Conservation (phyloP, 2,797 vertebrate species). For the Pipistrellus nathusii region DNA sequence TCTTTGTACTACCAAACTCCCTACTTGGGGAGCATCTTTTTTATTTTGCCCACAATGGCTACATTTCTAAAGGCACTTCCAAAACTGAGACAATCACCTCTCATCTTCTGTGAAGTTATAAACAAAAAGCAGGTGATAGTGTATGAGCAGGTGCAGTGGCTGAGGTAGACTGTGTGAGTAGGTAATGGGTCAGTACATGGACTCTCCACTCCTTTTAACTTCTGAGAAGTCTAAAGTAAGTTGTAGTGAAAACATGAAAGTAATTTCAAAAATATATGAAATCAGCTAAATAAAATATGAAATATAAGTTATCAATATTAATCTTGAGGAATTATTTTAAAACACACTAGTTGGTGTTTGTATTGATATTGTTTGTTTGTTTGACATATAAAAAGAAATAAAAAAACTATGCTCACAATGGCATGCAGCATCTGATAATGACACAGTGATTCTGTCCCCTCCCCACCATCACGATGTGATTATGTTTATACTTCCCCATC, state of each 20-base stretch:
- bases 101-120: neutral
- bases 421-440: neutral
- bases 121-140: neutral
- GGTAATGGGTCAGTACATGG: fast-evolving
- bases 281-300: neutral
- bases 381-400: constrained; percentile 27
- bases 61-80: constrained; percentile 3
- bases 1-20: neutral
- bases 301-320: neutral
- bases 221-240: constrained; percentile 22
- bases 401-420: neutral
- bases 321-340: constrained; percentile 29
- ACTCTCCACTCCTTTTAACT: neutral
- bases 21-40: neutral
- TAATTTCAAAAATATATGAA: neutral
- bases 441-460: neutral
- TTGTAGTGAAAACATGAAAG: neutral
- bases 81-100: neutral
- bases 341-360: neutral
- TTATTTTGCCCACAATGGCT: neutral
- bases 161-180: neutral
- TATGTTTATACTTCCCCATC: neutral
- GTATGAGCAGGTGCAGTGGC: neutral
- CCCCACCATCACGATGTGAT: neutral
- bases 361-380: neutral